Evolutionary conservation across 2,113 vertebrate genomes (phyloP).

Genomic region (Equus quagga): DNA sequence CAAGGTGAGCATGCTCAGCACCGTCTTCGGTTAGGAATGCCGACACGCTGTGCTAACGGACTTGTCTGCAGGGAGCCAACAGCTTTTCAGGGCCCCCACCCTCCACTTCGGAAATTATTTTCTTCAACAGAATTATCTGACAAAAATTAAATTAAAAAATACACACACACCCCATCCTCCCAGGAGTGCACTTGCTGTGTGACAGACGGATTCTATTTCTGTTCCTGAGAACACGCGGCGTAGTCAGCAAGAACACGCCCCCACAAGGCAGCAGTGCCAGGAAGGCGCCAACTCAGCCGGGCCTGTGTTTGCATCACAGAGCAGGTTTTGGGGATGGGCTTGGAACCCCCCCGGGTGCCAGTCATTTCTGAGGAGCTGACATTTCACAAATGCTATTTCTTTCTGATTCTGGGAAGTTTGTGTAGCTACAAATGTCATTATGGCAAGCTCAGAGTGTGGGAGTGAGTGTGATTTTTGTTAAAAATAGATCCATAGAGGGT

Average conservation of each 20-base stretch:
- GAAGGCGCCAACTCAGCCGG: neutral
- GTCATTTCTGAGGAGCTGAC: constrained; percentile 77
- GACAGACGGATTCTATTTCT: constrained; percentile 76
- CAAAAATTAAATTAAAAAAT: neutral
- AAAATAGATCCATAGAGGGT: constrained; percentile 59
- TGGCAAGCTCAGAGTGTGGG: constrained; percentile 47
- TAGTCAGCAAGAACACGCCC: constrained; percentile 28
- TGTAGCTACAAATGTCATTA: constrained; percentile 58
- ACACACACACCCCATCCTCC: neutral
- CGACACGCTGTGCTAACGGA: neutral
- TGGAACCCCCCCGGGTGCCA: constrained; percentile 59
- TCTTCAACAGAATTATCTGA: neutral
- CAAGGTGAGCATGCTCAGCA: neutral
- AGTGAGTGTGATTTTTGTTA: constrained; percentile 29
- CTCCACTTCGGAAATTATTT: neutral
- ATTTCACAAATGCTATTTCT: constrained; percentile 69
- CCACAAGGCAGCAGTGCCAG: neutral
- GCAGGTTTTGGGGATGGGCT: constrained; percentile 60
- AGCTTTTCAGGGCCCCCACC: neutral
- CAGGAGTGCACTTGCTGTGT: constrained; percentile 54
- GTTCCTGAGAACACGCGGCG: neutral
- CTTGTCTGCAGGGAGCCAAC: neutral
- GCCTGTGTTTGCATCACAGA: neutral
- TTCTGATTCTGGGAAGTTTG: constrained; percentile 51
- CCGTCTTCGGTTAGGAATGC: neutral